Base-by-base conservation (phyloP, 2,797 vertebrate species). In the Oreonectes daqikongensis region DNA sequence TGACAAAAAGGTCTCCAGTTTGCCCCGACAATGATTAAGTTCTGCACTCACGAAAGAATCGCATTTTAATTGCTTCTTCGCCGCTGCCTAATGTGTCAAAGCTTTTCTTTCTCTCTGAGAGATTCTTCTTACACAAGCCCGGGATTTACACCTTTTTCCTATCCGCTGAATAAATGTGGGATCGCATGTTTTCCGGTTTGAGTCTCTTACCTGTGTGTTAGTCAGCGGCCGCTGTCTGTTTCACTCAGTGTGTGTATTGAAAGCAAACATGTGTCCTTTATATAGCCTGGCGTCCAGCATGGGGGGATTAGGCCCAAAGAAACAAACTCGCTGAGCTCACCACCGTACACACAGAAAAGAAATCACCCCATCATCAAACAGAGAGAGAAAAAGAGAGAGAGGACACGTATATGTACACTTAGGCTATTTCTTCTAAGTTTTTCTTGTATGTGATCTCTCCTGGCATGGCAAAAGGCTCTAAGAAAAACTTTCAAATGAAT, bases 321-420 rank as follows among this genome's bases (percentile, higher is more conserved):
- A 91, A 88, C 88, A 92, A 92, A 92, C 83, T 87, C 82, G 92
- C 93, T 94, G 93, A 93, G 91, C 91, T 87, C 89, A 92, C 87
- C 89, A 87, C 85, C 85, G 77, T 83, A 73, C 76, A 73, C 83
- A 90, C 84, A 93, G 91, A 93, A 93, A 90, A 91, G 90, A 93
- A 93, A 90, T 83, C 81, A 90, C 90, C 83, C 90, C 88, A 92
- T 94, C 93, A 94, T 94, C 92, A 93, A 90, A 91, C 88, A 89
- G 81, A 79, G 60, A 83, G 85, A 80, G 85, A 82, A 83, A 70
- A 71, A 74, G 66, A 82, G 69, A 72, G 67, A 79, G 48, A 77
- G 52, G 40, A 42, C 12, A 42, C 40, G 12, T 3, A 60, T 80
- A 77, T 53, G 24, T 17, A 75, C 52, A 57, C 22, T 40, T 12